These are phyloP conservation scores for Dendrolimus pini DNA, from an alignment of 2,888 invertebrate species.

Conservation along the genomic window DNA sequence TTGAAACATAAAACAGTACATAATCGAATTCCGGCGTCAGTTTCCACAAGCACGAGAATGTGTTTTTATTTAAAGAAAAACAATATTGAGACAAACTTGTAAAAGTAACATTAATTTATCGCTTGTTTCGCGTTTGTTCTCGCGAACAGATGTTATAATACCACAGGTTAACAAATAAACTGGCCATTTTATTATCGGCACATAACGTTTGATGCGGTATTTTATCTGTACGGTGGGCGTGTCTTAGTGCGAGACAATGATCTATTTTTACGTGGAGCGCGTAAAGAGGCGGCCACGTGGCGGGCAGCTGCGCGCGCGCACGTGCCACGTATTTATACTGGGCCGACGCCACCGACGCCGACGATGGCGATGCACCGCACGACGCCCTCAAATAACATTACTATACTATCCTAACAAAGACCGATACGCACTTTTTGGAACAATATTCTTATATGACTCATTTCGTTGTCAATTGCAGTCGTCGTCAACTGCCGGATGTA, in stretches of 20 bases:
- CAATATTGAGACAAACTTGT: conserved; percentile 26
- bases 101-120: conserved; percentile 28
- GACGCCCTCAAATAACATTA: conserved; percentile 9
- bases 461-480: too few relatives aligned
- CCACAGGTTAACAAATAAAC: conserved; percentile 48
- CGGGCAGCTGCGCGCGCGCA: conserved; percentile 68
- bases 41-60: conserved; percentile 14
- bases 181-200: conserved; percentile 47
- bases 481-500: too few relatives aligned
- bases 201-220: conserved; percentile 69
- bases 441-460: too few relatives aligned
- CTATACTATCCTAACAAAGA: too few relatives aligned
- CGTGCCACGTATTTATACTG: conserved; percentile 70
- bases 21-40: not conserved
- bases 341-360: conserved; percentile 29
- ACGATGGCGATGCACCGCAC: conserved; percentile 44
- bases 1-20: conserved; percentile 10
- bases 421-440: too few relatives aligned
- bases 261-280: conserved; percentile 64
- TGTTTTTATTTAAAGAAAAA: conserved; percentile 22
- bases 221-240: conserved; percentile 69
- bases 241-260: conserved; percentile 61
- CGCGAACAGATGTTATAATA: conserved; percentile 26
- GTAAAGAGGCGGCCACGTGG: conserved; percentile 70
- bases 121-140: conserved; percentile 15